A percentile compares a stretch with the other conserved stretches of the same genome.
Conservation (phyloP, 2,888 invertebrate species). For the Drosophila nr. perissopoda region DNA sequence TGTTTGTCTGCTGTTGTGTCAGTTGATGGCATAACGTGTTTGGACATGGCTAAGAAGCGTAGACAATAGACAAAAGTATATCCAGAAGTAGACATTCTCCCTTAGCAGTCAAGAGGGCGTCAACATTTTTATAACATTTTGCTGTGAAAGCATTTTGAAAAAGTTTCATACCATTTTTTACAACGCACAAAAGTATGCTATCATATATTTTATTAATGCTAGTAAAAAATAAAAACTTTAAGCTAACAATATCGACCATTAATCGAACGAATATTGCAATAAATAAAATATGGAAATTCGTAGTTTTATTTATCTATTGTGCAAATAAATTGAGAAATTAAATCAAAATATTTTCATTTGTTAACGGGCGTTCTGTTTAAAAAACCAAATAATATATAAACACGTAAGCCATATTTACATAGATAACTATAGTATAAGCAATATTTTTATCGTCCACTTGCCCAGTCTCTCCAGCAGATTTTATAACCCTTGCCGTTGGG, state of each 20-base stretch:
- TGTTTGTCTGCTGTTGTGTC: slow-evolving; percentile 43
- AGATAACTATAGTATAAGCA: not conserved
- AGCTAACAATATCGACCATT: not conserved
- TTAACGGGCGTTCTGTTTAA: not conserved
- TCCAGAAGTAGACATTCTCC: slow-evolving; percentile 12
- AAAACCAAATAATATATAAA: not conserved
- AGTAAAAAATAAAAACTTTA: slow-evolving; percentile 15
- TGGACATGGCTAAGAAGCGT: slow-evolving; percentile 66
- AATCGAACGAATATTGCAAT: not conserved
- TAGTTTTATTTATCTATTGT: not conserved
- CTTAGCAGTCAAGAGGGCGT: slow-evolving; percentile 59
- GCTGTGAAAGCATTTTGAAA: slow-evolving; percentile 22
- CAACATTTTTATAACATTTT: slow-evolving; percentile 50
- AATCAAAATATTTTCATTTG: not conserved
- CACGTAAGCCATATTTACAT: not conserved
- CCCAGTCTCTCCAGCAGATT: not conserved
- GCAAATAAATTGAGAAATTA: not conserved
- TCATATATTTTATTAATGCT: slow-evolving; percentile 36
- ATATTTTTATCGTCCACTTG: not conserved
- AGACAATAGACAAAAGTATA: slow-evolving; percentile 43
- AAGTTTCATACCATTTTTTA: slow-evolving; percentile 53
- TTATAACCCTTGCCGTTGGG: not conserved
- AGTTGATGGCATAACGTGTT: slow-evolving; percentile 70
- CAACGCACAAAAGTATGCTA: slow-evolving; percentile 37
- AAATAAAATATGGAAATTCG: not conserved